Conservation (phyloP, 2,797 vertebrate species). For the Pelochelys cantorii region DNA sequence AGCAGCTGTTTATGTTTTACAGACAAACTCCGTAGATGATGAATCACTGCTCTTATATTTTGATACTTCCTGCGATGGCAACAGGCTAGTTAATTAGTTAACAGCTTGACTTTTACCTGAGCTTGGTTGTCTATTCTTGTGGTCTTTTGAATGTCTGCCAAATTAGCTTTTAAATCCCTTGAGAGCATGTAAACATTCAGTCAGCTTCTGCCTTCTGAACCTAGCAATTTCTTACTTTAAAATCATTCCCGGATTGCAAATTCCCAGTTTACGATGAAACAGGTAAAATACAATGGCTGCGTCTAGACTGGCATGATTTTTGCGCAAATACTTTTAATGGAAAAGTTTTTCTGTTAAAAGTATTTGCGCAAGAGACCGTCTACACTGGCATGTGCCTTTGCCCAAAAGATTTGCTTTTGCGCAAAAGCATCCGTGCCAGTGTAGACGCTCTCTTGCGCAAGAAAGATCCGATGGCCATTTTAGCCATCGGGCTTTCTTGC, state of each 20-base stretch:
- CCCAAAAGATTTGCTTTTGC: too few relatives aligned
- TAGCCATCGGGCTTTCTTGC: too few relatives aligned
- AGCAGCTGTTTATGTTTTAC: background rate
- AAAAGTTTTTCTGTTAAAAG: too few relatives aligned
- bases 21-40: background rate
- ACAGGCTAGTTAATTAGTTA: background rate
- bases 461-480: too few relatives aligned
- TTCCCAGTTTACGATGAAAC: background rate
- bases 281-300: too few relatives aligned
- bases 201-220: background rate
- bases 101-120: background rate
- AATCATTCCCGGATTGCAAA: background rate
- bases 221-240: background rate
- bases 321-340: too few relatives aligned
- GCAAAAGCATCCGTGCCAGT: too few relatives aligned
- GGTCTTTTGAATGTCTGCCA: background rate
- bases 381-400: too few relatives aligned
- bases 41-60: background rate
- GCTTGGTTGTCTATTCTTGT: background rate
- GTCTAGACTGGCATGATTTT: too few relatives aligned
- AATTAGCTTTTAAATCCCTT: background rate
- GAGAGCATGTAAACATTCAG: background rate
- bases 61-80: background rate
- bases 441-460: too few relatives aligned
- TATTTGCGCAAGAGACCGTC: too few relatives aligned